Evolutionary conservation across 2,888 invertebrate species (phyloP).

Genomic region (Embidobia sp.): DNA sequence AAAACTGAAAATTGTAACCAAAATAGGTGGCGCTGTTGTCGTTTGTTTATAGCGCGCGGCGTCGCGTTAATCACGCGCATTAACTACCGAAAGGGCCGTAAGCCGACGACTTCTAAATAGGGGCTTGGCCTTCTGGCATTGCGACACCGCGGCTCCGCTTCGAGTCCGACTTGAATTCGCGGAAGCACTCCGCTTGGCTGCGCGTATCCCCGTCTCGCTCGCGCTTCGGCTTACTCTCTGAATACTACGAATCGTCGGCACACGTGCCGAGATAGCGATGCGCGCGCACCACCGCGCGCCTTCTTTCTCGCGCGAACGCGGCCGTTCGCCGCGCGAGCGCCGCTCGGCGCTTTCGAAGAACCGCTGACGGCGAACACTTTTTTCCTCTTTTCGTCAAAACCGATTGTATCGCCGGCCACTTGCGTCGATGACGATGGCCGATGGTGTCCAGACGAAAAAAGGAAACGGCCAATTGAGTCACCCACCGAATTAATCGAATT

Average conservation of each 20-base stretch:
- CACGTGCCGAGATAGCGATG: slow-evolving; percentile 68
- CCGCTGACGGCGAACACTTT: slow-evolving; percentile 26
- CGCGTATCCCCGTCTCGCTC: slow-evolving; percentile 48
- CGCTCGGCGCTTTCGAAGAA: slow-evolving; percentile 44
- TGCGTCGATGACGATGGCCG: too few species aligned
- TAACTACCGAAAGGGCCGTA: slow-evolving; percentile 49
- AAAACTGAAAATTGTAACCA: too few species aligned
- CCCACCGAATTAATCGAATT: too few species aligned
- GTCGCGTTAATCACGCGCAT: slow-evolving; percentile 33
- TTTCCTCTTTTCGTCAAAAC: too few species aligned
- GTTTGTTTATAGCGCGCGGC: slow-evolving; percentile 18
- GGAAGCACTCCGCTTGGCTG: slow-evolving; percentile 73
- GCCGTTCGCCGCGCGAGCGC: slow-evolving; percentile 20
- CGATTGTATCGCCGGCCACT: too few species aligned
- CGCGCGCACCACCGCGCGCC: slow-evolving; percentile 56
- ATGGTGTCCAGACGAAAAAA: too few species aligned
- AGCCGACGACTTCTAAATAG: slow-evolving; percentile 74
- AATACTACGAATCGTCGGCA: slow-evolving; percentile 76
- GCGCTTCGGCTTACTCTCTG: slow-evolving; percentile 78
- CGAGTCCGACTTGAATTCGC: slow-evolving; percentile 72
- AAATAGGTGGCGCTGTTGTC: slow-evolving; percentile 15
- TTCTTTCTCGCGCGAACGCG: slow-evolving; percentile 47
- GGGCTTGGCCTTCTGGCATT: slow-evolving; percentile 80
- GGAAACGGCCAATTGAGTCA: too few species aligned
- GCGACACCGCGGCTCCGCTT: slow-evolving; percentile 73